Conservation (phyloP, 2,888 invertebrate species). For the Ryuthela nishihirai region DNA sequence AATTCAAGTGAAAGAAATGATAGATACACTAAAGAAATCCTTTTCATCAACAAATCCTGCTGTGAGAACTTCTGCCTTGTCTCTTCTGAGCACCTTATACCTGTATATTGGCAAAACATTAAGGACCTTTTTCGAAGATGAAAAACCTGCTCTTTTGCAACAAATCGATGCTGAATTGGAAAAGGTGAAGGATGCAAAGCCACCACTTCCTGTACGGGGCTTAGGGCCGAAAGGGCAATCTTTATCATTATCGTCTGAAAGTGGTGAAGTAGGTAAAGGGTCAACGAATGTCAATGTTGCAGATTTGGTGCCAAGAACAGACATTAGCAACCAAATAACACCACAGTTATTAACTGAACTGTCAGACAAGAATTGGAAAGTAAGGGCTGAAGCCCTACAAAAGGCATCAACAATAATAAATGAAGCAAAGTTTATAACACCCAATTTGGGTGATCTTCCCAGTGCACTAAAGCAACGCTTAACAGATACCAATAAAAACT, state of each 20-base stretch:
- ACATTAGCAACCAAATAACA: conserved; percentile 76
- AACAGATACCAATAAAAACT: conserved; percentile 85
- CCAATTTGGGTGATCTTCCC: conserved; percentile 78
- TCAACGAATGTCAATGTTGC: conserved; percentile 56
- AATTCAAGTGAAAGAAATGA: conserved; percentile 31
- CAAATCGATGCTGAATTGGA: conserved; percentile 78
- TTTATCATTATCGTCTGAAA: conserved; percentile 48
- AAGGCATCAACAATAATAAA: conserved; percentile 67
- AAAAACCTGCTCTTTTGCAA: conserved; percentile 77
- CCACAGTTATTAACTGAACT: conserved; percentile 74
- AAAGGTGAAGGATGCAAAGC: conserved; percentile 61
- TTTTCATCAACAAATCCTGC: conserved; percentile 78
- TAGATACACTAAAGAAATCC: conserved; percentile 64
- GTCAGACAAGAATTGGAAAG: conserved; percentile 91
- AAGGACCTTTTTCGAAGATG: conserved; percentile 75
- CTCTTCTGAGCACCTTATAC: conserved; percentile 70
- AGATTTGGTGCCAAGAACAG: conserved; percentile 71
- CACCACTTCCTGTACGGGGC: conserved; percentile 70
- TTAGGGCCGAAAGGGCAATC: conserved; percentile 43
- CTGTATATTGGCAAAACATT: conserved; percentile 74
- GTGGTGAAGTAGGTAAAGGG: conserved; percentile 53
- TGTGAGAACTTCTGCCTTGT: conserved; percentile 72
- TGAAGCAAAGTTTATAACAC: conserved; percentile 74
- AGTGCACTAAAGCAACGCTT: conserved; percentile 72
- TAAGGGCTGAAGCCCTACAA: conserved; percentile 67